A percentile compares a stretch with the other conserved stretches of the same genome.
phyloP scores from a whole-genome alignment of 2,113 vertebrate species.

The Carassius carassius region DNA sequence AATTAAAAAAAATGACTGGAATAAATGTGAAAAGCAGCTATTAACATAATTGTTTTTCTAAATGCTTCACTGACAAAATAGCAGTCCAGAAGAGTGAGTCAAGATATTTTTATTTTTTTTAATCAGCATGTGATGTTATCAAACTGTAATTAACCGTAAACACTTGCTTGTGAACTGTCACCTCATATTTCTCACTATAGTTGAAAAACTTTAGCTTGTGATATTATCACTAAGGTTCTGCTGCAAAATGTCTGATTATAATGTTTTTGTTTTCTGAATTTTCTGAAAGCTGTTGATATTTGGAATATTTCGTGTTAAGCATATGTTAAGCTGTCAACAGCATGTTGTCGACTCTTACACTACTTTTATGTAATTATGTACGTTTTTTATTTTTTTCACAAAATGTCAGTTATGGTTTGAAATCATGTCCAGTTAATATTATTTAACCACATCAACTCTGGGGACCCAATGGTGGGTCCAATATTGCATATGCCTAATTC shows the following conservation, averaged over 20 bases:
- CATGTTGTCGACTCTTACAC: no score
- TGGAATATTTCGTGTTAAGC: not conserved
- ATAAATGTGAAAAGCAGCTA: not conserved
- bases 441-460: no score
- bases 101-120: not conserved
- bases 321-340: no score
- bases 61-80: slow-evolving; percentile 26
- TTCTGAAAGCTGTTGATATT: not conserved
- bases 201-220: not conserved
- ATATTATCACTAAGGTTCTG: not conserved
- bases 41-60: slow-evolving; percentile 10
- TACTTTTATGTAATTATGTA: no score
- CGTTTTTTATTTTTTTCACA: no score
- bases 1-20: not conserved
- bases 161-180: slow-evolving; percentile 2
- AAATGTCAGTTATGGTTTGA: not conserved
- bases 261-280: not conserved
- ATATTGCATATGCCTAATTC: no score
- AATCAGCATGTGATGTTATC: no score
- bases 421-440: not conserved
- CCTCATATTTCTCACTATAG: not conserved
- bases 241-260: not conserved
- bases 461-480: no score
- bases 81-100: slow-evolving; percentile 63
- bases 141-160: not conserved